A percentile compares a stretch with the other conserved stretches of the same genome.
Evolutionary conservation across 2,113 vertebrate genomes (phyloP).

Genomic region (Marcusenius ussheri): DNA sequence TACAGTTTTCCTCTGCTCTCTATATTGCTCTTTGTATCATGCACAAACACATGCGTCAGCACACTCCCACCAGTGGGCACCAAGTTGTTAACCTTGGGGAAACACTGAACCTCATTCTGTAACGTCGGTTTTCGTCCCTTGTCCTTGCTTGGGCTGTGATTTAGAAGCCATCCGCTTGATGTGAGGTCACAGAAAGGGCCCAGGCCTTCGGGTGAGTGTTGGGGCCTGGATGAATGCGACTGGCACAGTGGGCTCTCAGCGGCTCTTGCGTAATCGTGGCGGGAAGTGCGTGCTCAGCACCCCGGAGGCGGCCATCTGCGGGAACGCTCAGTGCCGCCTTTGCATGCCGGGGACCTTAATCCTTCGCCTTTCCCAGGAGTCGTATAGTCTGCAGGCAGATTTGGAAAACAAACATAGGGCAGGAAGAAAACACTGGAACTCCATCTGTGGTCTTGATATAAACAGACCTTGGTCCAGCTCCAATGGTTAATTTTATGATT

Average conservation of each 20-base stretch:
- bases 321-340: not conserved
- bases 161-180: not conserved
- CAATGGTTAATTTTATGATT: not conserved
- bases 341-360: not conserved
- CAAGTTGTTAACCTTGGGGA: too few relatives aligned
- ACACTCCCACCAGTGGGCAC: too few relatives aligned
- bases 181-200: not conserved
- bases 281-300: not conserved
- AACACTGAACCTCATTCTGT: not conserved
- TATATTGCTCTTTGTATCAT: too few relatives aligned
- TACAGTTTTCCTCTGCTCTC: too few relatives aligned
- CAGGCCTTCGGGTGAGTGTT: not conserved
- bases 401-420: conserved; percentile 15
- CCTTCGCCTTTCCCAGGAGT: conserved; percentile 15
- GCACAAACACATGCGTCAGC: too few relatives aligned
- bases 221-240: not conserved
- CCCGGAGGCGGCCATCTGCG: not conserved
- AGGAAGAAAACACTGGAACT: not conserved
- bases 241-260: not conserved
- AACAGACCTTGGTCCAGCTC: not conserved
- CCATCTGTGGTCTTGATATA: not conserved
- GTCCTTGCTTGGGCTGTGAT: not conserved
- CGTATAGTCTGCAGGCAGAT: not conserved
- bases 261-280: not conserved
- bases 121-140: not conserved